These are phyloP conservation scores for Oryzias curvinotus DNA, from an alignment of 2,113 vertebrate species.

Conservation along the genomic window DNA sequence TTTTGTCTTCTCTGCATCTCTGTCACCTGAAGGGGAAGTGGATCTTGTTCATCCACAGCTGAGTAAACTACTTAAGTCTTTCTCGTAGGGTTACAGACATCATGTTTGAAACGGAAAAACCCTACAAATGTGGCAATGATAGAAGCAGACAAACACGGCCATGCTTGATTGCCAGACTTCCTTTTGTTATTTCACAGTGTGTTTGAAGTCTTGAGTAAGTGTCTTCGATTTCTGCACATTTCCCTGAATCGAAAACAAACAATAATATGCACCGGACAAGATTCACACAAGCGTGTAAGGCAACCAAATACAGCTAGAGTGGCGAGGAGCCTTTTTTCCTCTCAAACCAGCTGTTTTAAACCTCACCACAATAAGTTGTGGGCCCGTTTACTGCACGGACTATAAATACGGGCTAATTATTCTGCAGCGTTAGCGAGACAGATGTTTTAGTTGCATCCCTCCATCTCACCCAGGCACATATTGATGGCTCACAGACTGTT, in stretches of 20 bases:
- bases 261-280: constrained; percentile 47
- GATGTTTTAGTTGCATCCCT: constrained; percentile 62
- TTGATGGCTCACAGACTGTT: constrained; percentile 67
- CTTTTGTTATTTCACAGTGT: constrained; percentile 69
- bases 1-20: constrained; percentile 43
- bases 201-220: constrained; percentile 68
- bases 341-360: constrained; percentile 48
- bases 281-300: constrained; percentile 24
- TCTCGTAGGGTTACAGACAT: constrained; percentile 58
- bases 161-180: constrained; percentile 66
- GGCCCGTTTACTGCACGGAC: constrained; percentile 49
- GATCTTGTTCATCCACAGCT: constrained; percentile 73
- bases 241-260: constrained; percentile 36
- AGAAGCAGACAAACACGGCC: constrained; percentile 68
- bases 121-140: constrained; percentile 67
- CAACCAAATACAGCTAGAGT: constrained; percentile 29
- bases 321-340: constrained; percentile 30
- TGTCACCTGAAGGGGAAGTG: constrained; percentile 57
- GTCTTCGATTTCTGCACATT: constrained; percentile 57
- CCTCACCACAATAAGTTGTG: constrained; percentile 41
- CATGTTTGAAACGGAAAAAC: constrained; percentile 62
- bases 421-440: constrained; percentile 38
- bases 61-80: constrained; percentile 77
- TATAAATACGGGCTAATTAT: constrained; percentile 54
- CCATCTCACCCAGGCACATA: constrained; percentile 36